Evolutionary conservation across 2,113 vertebrate species (phyloP).

Genomic region (Upupa epops): DNA sequence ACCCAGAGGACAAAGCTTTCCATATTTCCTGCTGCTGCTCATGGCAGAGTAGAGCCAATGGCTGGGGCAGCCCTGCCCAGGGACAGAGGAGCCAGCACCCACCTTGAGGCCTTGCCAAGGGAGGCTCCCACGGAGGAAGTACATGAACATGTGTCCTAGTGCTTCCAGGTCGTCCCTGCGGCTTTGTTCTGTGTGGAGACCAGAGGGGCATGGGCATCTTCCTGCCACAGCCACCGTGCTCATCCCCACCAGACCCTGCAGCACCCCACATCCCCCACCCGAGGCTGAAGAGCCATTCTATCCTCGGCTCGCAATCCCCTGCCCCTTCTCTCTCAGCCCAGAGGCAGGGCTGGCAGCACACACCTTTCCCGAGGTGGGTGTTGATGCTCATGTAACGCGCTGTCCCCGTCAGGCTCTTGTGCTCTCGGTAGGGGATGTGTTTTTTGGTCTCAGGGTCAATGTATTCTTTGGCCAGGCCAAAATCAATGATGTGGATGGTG

Average conservation of each 20-base stretch:
- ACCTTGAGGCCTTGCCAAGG: conserved; percentile 99
- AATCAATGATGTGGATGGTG: conserved; percentile 98
- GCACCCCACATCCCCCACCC: neutral
- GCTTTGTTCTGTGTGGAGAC: conserved; percentile 87
- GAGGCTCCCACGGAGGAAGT: conserved; percentile 94
- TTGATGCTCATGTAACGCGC: conserved; percentile 99
- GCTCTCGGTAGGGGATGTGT: conserved; percentile 99
- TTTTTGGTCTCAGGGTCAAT: conserved; percentile 99
- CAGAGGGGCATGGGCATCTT: fast-evolving
- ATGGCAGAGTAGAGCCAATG: neutral
- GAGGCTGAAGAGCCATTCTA: neutral
- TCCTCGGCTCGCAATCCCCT: neutral
- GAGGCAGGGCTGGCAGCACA: neutral
- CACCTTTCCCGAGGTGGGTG: conserved; percentile 96
- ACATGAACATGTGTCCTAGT: conserved; percentile 98
- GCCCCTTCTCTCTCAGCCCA: neutral
- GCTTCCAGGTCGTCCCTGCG: conserved; percentile 96
- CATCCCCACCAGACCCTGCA: neutral
- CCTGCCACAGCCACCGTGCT: neutral
- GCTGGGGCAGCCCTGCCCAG: neutral
- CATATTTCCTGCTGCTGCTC: neutral
- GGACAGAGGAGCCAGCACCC: neutral
- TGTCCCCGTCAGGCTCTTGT: conserved; percentile 98
- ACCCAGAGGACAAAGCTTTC: neutral
- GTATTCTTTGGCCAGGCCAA: conserved; percentile 98